Base-by-base conservation (phyloP, 1,140 invertebrate species). In the Trichomalopsis sarcophagae region DNA sequence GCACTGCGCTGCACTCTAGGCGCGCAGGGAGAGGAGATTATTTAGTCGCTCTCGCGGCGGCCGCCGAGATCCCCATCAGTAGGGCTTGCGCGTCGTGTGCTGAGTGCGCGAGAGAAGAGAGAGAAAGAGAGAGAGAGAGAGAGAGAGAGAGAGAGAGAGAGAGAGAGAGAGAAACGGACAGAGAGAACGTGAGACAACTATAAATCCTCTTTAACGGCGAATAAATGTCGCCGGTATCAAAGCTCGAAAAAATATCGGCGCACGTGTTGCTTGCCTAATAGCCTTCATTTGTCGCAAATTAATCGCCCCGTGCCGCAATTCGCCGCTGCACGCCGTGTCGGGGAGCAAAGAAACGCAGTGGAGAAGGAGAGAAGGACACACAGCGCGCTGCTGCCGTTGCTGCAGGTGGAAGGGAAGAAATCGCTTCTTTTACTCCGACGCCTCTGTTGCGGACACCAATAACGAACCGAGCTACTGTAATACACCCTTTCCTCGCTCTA, bases 231-330 rank as follows among this genome's bases (percentile, higher is more conserved):
- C 77, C 75, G 81, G 47, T 84, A 86, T 84, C 85, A 86, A 86
- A 86, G 81, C 47, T 2, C 75, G 81, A 79, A 84, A 86, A 82
- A 86, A 84, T 82, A 82, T 81, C 83, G 77, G 84, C 81, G 33
- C 78, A 81, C 69, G 78, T 47, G 85, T 79, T 83, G 84, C 82
- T 66, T 81, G 81, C 78, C 66, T 85, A 87, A 87, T 87, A 77
- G 84, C 84, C 62, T 82, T 86, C 78, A 86, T 87, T 87, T 86
- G 83, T 83, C 81, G 36, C 55, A 81, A 87, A 87, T 87, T 84
- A 87, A 85, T 86, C 71, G 77, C 82, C 7, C n/a, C 40, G 21
- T 40, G 30, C 36, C 73, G 76, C 75, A 27, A 78, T 78, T 62
- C 50, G 47, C 47, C 75, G 76, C 23, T 3, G 30, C 27, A n/a